Evolutionary conservation across 1,140 invertebrate genomes (phyloP).

Genomic region (Hycleus phaleratus): DNA sequence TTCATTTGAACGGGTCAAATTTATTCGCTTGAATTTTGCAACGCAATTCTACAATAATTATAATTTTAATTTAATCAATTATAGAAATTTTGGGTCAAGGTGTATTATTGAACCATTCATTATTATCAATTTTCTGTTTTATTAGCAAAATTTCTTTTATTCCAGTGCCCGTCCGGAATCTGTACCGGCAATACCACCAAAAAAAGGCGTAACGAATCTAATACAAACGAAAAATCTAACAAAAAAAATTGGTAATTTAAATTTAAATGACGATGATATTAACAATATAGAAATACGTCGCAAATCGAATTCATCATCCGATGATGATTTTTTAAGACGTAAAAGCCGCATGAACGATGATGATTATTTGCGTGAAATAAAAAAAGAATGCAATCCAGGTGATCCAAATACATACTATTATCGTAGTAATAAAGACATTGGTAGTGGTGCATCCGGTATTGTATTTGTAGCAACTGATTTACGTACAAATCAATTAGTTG

Average conservation of each 20-base stretch:
- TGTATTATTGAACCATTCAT: neutral
- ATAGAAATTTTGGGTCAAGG: no score
- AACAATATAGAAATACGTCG: conserved; percentile 40
- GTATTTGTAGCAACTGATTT: conserved; percentile 86
- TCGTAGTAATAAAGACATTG: conserved; percentile 72
- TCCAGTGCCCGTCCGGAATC: conserved; percentile 15
- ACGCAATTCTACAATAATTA: no score
- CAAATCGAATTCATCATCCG: conserved; percentile 34
- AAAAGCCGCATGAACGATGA: conserved; percentile 56
- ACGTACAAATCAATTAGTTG: conserved; percentile 70
- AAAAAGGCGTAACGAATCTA: conserved; percentile 18
- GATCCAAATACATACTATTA: conserved; percentile 76
- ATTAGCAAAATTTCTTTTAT: neutral
- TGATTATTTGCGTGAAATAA: conserved; percentile 77
- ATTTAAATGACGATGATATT: conserved; percentile 31
- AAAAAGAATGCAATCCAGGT: conserved; percentile 65
- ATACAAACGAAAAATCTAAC: conserved; percentile 28
- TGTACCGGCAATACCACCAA: conserved; percentile 17
- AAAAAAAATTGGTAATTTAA: conserved; percentile 30
- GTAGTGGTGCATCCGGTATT: conserved; percentile 81
- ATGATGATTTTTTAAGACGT: conserved; percentile 24
- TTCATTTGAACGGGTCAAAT: no score
- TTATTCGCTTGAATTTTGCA: no score
- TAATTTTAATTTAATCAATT: no score
- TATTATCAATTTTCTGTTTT: neutral